Evolutionary conservation across 2,888 invertebrate genomes (phyloP).

Genomic region (Cheilosia urbana): DNA sequence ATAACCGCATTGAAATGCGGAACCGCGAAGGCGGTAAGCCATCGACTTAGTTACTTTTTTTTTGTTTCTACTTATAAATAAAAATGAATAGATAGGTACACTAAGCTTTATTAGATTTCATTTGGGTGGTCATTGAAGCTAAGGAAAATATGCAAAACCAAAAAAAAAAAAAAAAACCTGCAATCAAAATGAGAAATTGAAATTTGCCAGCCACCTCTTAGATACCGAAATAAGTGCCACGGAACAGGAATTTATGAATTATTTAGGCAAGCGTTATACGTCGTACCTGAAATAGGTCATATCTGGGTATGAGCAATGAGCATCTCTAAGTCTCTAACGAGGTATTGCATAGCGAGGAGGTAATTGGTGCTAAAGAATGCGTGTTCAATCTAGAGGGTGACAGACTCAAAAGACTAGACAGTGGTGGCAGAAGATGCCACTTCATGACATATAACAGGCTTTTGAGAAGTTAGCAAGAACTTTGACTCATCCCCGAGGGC

Average conservation of each 20-base stretch:
- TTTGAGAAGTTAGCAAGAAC: no score
- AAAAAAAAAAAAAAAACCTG: background rate
- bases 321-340: no score
- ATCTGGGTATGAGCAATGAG: background rate
- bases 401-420: no score
- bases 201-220: background rate
- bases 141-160: background rate
- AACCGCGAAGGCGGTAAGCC: conserved; percentile 29
- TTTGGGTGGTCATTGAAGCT: conserved; percentile 41
- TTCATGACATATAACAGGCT: no score
- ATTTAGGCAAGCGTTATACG: conserved; percentile 5
- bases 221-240: conserved; percentile 3
- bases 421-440: no score
- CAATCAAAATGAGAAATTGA: conserved; percentile 30
- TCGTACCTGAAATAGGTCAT: conserved; percentile 1
- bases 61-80: background rate
- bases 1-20: conserved; percentile 29
- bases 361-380: no score
- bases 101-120: conserved; percentile 14
- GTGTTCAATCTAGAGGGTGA: no score
- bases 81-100: background rate
- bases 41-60: conserved; percentile 12
- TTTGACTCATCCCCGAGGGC: no score
- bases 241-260: conserved; percentile 18
- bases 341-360: no score